phyloP scores from a whole-genome alignment of 2,888 invertebrate species.

The Argynnis bischoffii region DNA sequence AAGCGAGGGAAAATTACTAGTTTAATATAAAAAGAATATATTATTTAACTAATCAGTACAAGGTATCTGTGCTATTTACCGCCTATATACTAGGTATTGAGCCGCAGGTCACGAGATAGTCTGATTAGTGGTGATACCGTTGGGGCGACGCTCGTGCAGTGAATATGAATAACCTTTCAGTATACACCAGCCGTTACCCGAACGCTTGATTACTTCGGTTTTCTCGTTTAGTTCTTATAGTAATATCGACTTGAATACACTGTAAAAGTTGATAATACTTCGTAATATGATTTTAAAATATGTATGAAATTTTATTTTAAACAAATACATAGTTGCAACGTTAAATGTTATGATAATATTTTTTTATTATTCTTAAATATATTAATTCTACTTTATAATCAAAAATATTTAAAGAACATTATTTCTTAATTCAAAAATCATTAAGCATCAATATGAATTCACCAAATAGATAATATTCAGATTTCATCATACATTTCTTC shows the following conservation, averaged over 20 bases:
- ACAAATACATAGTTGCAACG: no score
- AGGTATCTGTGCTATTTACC: constrained; percentile 27
- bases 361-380: no score
- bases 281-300: no score
- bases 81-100: constrained; percentile 23
- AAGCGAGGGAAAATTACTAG: neutral
- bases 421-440: no score
- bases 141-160: constrained; percentile 46
- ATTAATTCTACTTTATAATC: no score
- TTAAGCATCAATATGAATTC: neutral
- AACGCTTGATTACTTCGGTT: constrained; percentile 34
- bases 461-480: neutral
- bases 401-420: no score
- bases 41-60: constrained; percentile 19
- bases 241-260: neutral
- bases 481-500: constrained; percentile 14
- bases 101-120: constrained; percentile 59
- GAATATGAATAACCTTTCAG: constrained; percentile 37
- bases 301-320: no score
- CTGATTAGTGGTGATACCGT: constrained; percentile 64
- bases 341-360: no score
- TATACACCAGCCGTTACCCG: constrained; percentile 36
- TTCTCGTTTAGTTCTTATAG: constrained; percentile 18
- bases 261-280: neutral
- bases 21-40: neutral